Base-by-base conservation (phyloP, 1,140 invertebrate genomes). In the Cheumatopsyche charites region DNA sequence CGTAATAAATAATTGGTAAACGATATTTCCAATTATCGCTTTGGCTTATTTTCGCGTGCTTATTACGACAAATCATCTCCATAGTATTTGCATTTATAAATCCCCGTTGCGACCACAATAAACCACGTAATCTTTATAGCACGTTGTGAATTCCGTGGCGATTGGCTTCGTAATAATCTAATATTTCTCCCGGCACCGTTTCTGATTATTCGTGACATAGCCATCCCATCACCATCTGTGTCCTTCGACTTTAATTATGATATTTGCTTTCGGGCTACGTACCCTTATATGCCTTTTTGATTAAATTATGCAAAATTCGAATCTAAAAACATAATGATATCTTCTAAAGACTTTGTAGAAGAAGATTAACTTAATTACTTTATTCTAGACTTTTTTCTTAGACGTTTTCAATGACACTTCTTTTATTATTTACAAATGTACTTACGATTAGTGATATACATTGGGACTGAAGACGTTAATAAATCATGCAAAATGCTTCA, bases 191-290 rank as follows among this genome's bases (percentile, higher is more conserved):
- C 55, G 25, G 55, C 55, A 26, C 19, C 55, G 55, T 58, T 23
- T 58, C 15, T 15, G 23, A 58, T 58, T 13, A 21, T 58, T 58
- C 55, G 55, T 58, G 55, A 58, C 25, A 25, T 0, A 25, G 12
- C 55, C 55, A n/a, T 23, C 55, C 55, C 55, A 58, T 58, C 19
- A 25, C 55, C 55, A 58, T 58, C 25, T 58, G 21, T 25, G 55
- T 58, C 23, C 55, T 25, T 26, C 5, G 55, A 58, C 19, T 58
- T 58, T 58, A 58, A 58, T 58, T 58, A 58, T 58, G 21, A 58
- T 58, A 58, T 52, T 17, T 52, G 29, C 29, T 36, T 36, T 36
- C 29, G 9, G 29, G 29, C 29, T 36, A 36, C 29, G 9, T 36
- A 36, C 9, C 29, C 29, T 36, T 36, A 36, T 36, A 36, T 36